Evolutionary conservation across 2,888 invertebrate species (phyloP).

Genomic region (Cacoxenus indagator): DNA sequence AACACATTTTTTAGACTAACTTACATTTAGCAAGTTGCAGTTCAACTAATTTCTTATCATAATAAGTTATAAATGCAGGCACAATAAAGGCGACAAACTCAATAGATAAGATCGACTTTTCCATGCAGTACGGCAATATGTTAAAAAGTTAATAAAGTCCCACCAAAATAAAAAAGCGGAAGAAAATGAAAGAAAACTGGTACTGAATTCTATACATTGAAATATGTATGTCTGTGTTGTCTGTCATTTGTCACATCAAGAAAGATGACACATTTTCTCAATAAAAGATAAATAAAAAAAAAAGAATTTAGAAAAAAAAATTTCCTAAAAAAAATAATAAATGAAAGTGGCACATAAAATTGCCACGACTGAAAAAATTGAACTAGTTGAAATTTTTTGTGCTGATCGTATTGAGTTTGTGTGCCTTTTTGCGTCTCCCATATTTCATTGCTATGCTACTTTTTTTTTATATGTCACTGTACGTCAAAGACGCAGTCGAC

Average conservation of each 20-base stretch:
- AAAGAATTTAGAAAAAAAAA: not conserved
- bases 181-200: not conserved
- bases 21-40: too few species aligned
- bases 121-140: too few species aligned
- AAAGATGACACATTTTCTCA: not conserved
- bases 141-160: not conserved
- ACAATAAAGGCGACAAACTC: too few species aligned
- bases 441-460: too few species aligned
- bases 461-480: not conserved
- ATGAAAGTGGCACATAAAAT: not conserved
- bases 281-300: not conserved
- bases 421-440: too few species aligned
- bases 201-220: not conserved
- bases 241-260: not conserved
- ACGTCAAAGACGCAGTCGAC: not conserved
- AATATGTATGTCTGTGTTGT: not conserved
- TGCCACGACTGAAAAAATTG: constrained; percentile 13
- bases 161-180: not conserved
- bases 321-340: too few species aligned
- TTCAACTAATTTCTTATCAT: too few species aligned
- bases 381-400: not conserved
- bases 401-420: too few species aligned
- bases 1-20: too few species aligned
- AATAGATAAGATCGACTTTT: too few species aligned
- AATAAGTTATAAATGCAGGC: too few species aligned